These are phyloP conservation scores for Panagrolaimus sp. DNA, from an alignment of 1,140 invertebrate species.

Conservation along the genomic window DNA sequence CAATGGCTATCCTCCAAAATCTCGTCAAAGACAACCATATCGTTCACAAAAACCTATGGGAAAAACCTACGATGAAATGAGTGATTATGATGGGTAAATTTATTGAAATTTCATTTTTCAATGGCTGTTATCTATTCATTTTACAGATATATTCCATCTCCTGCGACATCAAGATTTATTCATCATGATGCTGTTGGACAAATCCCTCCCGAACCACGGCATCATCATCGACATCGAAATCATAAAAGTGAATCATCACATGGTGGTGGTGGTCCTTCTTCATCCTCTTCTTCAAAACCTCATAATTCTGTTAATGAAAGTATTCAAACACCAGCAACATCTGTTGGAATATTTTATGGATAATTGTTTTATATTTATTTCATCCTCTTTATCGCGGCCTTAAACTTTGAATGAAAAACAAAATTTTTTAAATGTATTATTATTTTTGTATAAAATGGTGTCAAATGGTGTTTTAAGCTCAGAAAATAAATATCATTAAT, in stretches of 20 bases:
- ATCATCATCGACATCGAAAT: background rate
- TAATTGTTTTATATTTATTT: too few relatives aligned
- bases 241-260: background rate
- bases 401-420: too few relatives aligned
- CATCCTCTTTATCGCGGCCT: too few relatives aligned
- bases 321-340: too few relatives aligned
- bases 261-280: too few relatives aligned
- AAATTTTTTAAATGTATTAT: too few relatives aligned
- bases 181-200: conserved; percentile 37
- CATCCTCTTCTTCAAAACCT: too few relatives aligned
- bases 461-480: too few relatives aligned
- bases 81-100: conserved; percentile 5
- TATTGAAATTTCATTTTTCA: background rate
- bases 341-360: too few relatives aligned
- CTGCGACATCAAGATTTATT: conserved; percentile 34
- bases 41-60: conserved; percentile 23
- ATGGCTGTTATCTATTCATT: background rate
- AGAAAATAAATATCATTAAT: too few relatives aligned
- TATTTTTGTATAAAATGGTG: too few relatives aligned
- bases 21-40: conserved; percentile 23
- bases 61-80: background rate
- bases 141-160: conserved; percentile 28
- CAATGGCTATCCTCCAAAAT: conserved; percentile 7
- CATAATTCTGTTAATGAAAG: too few relatives aligned
- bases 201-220: background rate